Conservation (phyloP, 2,888 invertebrate species). For the Pollenia labialis region DNA sequence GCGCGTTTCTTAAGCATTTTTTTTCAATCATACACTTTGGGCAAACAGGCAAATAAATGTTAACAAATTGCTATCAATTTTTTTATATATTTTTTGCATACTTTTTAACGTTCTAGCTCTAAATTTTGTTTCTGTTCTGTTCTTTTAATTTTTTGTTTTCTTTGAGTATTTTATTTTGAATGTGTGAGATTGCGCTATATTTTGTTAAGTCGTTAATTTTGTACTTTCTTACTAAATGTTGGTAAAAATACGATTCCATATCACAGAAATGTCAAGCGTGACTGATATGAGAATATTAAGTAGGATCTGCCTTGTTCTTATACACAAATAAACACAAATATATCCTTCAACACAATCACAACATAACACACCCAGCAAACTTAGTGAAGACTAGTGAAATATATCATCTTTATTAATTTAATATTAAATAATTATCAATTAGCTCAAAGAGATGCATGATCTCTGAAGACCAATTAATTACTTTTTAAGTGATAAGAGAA, state of each 20-base stretch:
- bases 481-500: too few species aligned
- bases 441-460: too few species aligned
- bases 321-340: too few species aligned
- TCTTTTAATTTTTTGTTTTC: background rate
- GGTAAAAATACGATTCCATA: conserved; percentile 41
- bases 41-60: conserved; percentile 37
- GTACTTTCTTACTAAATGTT: conserved; percentile 47
- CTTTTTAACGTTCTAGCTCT: background rate
- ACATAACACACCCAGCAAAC: too few species aligned
- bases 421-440: too few species aligned
- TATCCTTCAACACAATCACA: too few species aligned
- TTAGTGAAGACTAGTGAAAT: too few species aligned
- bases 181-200: background rate
- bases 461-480: too few species aligned
- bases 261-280: conserved; percentile 62
- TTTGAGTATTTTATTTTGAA: too few species aligned
- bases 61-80: conserved; percentile 60
- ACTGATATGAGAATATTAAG: conserved; percentile 52
- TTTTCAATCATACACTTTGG: background rate
- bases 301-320: too few species aligned
- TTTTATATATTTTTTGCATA: conserved; percentile 24
- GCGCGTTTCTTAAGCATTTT: too few species aligned
- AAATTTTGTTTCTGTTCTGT: background rate
- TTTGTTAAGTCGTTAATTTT: background rate
- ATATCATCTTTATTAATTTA: too few species aligned